These are phyloP conservation scores for Melinopterus prodromus DNA, from an alignment of 2,888 invertebrate species.

Conservation along the genomic window DNA sequence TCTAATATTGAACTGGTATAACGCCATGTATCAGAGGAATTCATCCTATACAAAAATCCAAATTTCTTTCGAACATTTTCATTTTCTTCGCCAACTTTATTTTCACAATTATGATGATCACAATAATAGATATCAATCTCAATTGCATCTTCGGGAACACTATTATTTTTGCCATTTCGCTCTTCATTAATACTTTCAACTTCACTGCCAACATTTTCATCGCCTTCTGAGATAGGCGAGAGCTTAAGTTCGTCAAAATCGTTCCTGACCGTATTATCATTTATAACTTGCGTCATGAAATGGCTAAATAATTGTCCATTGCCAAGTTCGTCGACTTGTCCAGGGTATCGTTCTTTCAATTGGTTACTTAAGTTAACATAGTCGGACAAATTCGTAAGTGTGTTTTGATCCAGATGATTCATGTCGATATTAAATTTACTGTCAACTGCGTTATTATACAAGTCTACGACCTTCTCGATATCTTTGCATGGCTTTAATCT, in stretches of 20 bases:
- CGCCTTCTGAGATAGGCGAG: too few relatives aligned
- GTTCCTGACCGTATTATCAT: too few relatives aligned
- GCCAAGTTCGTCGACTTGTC: too few relatives aligned
- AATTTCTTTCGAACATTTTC: neutral
- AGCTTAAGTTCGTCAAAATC: too few relatives aligned
- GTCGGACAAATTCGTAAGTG: neutral
- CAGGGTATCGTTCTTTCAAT: neutral
- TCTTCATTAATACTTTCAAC: too few relatives aligned
- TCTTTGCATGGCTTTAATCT: neutral
- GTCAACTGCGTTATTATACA: neutral
- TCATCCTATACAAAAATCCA: neutral
- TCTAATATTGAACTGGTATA: neutral
- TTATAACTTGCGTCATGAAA: neutral
- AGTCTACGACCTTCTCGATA: neutral
- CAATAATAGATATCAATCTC: too few relatives aligned
- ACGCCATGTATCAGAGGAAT: neutral
- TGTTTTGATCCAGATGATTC: neutral
- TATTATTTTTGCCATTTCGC: too few relatives aligned
- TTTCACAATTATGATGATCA: neutral
- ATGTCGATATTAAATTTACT: neutral
- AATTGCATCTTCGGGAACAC: too few relatives aligned
- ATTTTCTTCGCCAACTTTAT: neutral
- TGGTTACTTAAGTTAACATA: neutral
- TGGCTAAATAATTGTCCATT: neutral
- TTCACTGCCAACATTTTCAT: too few relatives aligned